phyloP scores from a whole-genome alignment of 2,797 vertebrate species.

The Gobio occitaniae region DNA sequence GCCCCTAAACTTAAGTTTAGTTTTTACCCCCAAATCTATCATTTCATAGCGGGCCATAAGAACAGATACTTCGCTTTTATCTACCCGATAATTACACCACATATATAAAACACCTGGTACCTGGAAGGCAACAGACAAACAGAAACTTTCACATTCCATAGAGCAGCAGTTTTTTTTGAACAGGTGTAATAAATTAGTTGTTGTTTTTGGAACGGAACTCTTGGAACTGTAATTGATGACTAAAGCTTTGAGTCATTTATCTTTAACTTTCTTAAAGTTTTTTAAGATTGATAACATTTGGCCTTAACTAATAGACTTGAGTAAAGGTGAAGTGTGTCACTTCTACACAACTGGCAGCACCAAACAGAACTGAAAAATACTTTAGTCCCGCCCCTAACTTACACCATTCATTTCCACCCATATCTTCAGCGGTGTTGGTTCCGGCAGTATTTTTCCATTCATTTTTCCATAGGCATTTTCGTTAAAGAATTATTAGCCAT shows the following conservation, averaged over 20 bases:
- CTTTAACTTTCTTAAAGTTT: not conserved
- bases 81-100: slow-evolving; percentile 8
- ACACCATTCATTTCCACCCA: not conserved
- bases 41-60: not conserved
- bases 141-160: slow-evolving; percentile 32
- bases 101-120: slow-evolving; percentile 42
- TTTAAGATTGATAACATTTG: not conserved
- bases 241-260: not conserved
- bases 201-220: slow-evolving; percentile 12
- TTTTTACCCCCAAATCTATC: slow-evolving; percentile 11
- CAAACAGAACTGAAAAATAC: slow-evolving; percentile 10
- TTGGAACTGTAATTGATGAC: slow-evolving; percentile 19
- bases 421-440: not conserved
- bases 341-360: slow-evolving; percentile 13
- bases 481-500: not conserved
- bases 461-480: not conserved
- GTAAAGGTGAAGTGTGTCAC: not conserved
- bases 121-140: slow-evolving; percentile 46
- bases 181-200: slow-evolving; percentile 22
- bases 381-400: not conserved
- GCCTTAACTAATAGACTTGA: not conserved
- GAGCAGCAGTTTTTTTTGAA: slow-evolving; percentile 16
- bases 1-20: slow-evolving; percentile 36
- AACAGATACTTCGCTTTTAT: slow-evolving; percentile 30
- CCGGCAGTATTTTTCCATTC: not conserved